Conservation (phyloP, 1,140 invertebrate species). For the Ceratosolen fusciceps region DNA sequence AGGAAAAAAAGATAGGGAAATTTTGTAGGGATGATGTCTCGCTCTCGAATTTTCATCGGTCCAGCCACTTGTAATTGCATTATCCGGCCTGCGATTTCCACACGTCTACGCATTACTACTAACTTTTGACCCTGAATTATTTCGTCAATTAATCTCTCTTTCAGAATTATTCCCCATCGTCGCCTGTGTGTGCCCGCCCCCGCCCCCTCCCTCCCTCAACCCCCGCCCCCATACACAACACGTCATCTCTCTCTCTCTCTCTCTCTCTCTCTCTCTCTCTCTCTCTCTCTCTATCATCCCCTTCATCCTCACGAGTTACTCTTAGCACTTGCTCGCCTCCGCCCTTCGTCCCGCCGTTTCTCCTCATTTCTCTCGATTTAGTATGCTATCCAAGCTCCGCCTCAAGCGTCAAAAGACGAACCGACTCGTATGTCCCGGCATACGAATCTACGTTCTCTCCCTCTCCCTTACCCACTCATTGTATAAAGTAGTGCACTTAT, state of each 20-base stretch:
- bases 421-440: background rate
- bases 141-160: constrained; percentile 40
- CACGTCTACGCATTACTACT: constrained; percentile 27
- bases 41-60: background rate
- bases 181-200: no score
- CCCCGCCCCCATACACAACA: background rate
- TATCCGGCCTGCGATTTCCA: constrained; percentile 20
- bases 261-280: background rate
- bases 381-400: background rate
- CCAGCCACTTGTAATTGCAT: constrained; percentile 21
- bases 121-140: constrained; percentile 47
- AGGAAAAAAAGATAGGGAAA: no score
- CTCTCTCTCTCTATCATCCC: no score
- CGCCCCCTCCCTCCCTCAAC: background rate
- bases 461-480: no score
- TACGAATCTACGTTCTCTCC: background rate
- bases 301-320: no score
- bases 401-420: background rate
- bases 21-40: no score
- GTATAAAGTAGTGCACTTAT: no score
- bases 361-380: background rate
- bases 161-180: background rate
- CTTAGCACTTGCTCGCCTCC: no score
- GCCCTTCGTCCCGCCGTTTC: no score
- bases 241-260: background rate